Percentiles rank a stretch among this genome's conserved stretches.
phyloP scores from a whole-genome alignment of 2,797 vertebrate genomes.

The Champsocephalus gunnari region DNA sequence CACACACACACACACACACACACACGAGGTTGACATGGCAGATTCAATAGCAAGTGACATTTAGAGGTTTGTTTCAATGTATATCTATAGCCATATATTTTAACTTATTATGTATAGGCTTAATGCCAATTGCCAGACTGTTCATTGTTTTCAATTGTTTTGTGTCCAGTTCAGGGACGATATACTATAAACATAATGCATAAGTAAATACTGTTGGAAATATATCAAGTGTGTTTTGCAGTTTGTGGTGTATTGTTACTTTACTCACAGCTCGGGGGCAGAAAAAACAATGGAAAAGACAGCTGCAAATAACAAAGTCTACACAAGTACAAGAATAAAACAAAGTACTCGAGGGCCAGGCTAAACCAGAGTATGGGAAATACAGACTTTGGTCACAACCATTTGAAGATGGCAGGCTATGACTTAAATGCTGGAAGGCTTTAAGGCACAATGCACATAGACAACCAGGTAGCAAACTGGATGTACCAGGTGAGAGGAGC shows the following conservation, averaged over 20 bases:
- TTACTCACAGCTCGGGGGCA: not conserved
- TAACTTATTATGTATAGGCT: not conserved
- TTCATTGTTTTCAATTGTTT: not conserved
- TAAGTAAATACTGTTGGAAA: not conserved
- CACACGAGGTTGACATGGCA: not conserved
- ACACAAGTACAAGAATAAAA: no score
- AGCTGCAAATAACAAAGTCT: no score
- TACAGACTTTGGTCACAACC: no score
- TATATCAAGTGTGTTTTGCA: not conserved
- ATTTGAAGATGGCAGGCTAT: no score
- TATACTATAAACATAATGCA: not conserved
- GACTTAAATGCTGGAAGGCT: no score
- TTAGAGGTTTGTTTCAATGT: slow-evolving; percentile 28
- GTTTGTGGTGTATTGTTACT: not conserved
- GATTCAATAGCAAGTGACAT: slow-evolving; percentile 25
- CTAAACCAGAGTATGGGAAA: no score
- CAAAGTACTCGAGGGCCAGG: no score
- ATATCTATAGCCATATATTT: not conserved
- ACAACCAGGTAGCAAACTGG: no score
- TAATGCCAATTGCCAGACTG: no score
- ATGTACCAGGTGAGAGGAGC: no score
- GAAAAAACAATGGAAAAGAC: no score
- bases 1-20: slow-evolving; percentile 12
- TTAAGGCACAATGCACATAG: no score
- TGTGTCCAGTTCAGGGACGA: not conserved